phyloP scores from a whole-genome alignment of 1,140 invertebrate species.

The Apolygus lucorum region DNA sequence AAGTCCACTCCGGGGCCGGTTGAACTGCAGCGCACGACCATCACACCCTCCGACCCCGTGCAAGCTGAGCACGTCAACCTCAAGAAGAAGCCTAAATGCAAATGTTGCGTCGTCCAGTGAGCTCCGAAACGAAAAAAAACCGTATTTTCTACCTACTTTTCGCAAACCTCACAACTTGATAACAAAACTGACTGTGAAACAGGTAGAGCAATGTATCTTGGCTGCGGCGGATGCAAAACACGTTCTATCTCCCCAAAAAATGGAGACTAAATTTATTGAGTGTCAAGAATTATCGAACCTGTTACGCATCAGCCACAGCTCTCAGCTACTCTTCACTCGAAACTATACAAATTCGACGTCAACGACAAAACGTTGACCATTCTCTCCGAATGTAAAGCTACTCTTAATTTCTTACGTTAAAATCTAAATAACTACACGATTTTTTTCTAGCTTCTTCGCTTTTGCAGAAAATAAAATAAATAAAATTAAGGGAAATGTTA shows the following conservation, averaged over 20 bases:
- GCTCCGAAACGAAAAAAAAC: background rate
- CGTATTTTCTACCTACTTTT: background rate
- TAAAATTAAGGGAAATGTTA: background rate
- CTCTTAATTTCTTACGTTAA: too few relatives aligned
- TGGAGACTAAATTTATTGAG: background rate
- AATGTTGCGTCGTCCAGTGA: constrained; percentile 81
- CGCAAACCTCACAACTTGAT: background rate
- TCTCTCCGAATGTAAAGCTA: too few relatives aligned
- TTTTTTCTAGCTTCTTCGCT: background rate
- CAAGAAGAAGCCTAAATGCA: constrained; percentile 84
- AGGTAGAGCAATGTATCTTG: background rate
- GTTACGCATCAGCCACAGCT: too few relatives aligned
- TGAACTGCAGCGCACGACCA: constrained; percentile 62
- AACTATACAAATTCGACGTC: too few relatives aligned
- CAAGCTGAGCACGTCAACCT: constrained; percentile 75
- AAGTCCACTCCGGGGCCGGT: constrained; percentile 52
- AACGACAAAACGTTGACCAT: too few relatives aligned
- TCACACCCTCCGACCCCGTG: constrained; percentile 57
- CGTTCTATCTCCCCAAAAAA: background rate
- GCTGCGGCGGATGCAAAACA: background rate
- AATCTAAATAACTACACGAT: background rate
- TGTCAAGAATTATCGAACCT: too few relatives aligned
- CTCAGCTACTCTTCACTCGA: too few relatives aligned
- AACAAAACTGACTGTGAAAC: background rate
- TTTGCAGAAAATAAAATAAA: background rate